Evolutionary conservation across 1,140 invertebrate genomes (phyloP), one percentile per base, ranked within the genome.

Genomic region (Adelges cooleyi): DNA sequence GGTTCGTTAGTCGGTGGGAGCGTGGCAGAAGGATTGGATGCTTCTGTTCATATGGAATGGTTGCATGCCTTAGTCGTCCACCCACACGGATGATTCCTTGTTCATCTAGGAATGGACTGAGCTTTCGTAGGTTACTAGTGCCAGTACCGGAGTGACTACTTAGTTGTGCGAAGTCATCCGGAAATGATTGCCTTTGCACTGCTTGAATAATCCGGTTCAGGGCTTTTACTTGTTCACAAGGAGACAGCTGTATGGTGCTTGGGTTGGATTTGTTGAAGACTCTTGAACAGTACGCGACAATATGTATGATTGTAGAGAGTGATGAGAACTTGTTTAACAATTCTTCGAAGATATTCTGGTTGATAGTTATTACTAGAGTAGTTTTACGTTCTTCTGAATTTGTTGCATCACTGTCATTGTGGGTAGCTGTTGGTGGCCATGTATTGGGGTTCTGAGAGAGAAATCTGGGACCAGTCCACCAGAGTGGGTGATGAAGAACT

Each of bases 31-130:
- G 17, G 25, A 68, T 67, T 4, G 67, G 70, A 65, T 71, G 67
- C 65, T 69, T 68, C 11, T 67, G 40, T 6, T 33, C 50, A 36
- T 56, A 67, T 0, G 67, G 17, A 9, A 70, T 29, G 8, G 36
- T 33, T 18, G 70, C 48, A 40, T 68, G 13, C 38, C 53, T 40
- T 11, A 71, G 52, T 22, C 69, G 49, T 48, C 69, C 69, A 17
- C 67, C 69, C 17, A 71, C 70, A 20, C 69, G 42, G 23, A 71
- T 44, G 18, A 71, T 10, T 10, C 62, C 67, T 23, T 65, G 13
- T 29, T 50, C 17, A 49, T 70, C 68, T 10, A 70, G 9, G 29
- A 69, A 70, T 42, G 67, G 59, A 65, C 53, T 65, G 4, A 69
- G 23, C 13, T 53, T 62, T 25, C 13, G 25, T 22, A 40, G 53